phyloP scores from a whole-genome alignment of 2,113 vertebrate species.

The Pollimyrus isidori region DNA sequence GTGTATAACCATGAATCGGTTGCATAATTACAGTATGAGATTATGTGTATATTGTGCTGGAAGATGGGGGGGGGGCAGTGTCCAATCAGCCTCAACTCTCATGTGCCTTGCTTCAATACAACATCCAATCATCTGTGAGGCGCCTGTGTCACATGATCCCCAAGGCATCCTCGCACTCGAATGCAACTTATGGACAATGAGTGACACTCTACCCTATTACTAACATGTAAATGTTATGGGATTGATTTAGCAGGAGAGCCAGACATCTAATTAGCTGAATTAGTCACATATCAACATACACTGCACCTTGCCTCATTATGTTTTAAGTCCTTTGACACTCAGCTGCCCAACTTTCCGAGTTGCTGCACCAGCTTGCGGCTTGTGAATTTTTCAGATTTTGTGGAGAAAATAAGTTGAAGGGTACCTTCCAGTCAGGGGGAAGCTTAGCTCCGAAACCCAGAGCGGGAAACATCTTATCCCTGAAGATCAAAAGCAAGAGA shows the following conservation, averaged over 20 bases:
- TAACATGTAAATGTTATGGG: neutral
- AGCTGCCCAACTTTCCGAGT: neutral
- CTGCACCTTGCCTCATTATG: neutral
- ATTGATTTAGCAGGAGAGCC: neutral
- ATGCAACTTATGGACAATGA: neutral
- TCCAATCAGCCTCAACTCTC: constrained; percentile 34
- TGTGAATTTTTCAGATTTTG: neutral
- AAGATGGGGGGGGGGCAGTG: neutral
- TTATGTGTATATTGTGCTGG: constrained; percentile 52
- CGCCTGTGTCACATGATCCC: neutral
- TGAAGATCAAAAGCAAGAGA: constrained; percentile 40
- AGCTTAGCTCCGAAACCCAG: constrained; percentile 94
- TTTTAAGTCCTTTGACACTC: neutral
- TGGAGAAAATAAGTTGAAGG: constrained; percentile 10
- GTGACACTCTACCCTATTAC: neutral
- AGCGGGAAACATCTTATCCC: constrained; percentile 98
- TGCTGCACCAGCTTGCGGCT: neutral
- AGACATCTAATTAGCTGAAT: neutral
- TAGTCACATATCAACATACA: neutral
- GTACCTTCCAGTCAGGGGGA: constrained; percentile 97
- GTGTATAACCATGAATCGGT: constrained; percentile 58
- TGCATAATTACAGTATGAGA: constrained; percentile 60
- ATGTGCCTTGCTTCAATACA: neutral
- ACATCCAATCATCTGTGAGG: neutral
- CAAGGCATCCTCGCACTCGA: neutral